Percentiles rank a stretch among this genome's conserved stretches.
phyloP scores from a whole-genome alignment of 2,888 invertebrate genomes.

The Agrypnus murinus region DNA sequence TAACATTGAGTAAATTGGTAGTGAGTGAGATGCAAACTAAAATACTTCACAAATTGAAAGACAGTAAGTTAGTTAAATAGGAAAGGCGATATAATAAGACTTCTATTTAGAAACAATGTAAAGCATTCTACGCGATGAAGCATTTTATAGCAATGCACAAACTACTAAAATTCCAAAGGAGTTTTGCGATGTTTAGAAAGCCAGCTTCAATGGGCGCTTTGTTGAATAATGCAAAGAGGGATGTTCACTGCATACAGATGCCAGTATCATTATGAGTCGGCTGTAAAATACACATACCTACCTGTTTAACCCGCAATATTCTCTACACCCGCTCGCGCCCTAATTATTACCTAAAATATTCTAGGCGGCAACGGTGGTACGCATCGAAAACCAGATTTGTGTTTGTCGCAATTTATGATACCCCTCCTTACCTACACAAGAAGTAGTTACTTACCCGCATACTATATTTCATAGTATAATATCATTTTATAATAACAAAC shows the following conservation, averaged over 20 bases:
- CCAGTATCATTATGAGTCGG: slow-evolving; percentile 34
- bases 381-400: slow-evolving; percentile 4
- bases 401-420: neutral
- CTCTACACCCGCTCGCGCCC: neutral
- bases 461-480: neutral
- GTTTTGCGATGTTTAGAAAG: slow-evolving; percentile 39
- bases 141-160: slow-evolving; percentile 19
- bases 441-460: neutral
- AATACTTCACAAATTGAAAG: too few species aligned
- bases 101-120: slow-evolving; percentile 10
- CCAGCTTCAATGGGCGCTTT: slow-evolving; percentile 30
- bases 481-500: slow-evolving; percentile 11
- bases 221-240: slow-evolving; percentile 39
- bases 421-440: neutral
- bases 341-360: slow-evolving; percentile 5
- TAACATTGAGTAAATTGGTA: too few species aligned
- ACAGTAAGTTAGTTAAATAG: too few species aligned
- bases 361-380: neutral
- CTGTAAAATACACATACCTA: slow-evolving; percentile 29
- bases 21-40: too few species aligned
- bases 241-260: slow-evolving; percentile 37
- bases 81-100: neutral
- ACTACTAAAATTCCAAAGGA: slow-evolving; percentile 35
- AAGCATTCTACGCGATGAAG: slow-evolving; percentile 18
- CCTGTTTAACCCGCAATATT: slow-evolving; percentile 21